Conservation (phyloP, 2,113 vertebrate species). For the Apodemus speciosus region DNA sequence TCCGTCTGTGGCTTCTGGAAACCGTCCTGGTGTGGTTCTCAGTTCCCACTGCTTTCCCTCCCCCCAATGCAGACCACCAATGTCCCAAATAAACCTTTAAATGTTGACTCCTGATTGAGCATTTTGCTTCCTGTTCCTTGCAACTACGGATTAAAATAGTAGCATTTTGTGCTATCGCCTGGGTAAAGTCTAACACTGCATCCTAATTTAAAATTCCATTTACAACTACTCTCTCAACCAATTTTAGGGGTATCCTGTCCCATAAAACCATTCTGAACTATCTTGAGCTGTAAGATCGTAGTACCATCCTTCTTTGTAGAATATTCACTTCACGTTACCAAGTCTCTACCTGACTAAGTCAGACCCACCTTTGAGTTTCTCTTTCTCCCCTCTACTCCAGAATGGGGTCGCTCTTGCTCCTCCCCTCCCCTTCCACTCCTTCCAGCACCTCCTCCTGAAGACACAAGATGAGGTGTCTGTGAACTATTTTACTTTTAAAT, state of each 20-base stretch:
- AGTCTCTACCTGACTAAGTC: not conserved
- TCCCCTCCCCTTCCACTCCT: not conserved
- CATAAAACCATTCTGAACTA: not conserved
- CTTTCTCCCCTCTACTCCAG: not conserved
- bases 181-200: not conserved
- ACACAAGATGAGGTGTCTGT: not conserved
- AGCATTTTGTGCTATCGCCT: not conserved
- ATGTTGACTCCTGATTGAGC: not conserved
- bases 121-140: not conserved
- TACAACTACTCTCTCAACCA: too few relatives aligned
- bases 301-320: not conserved
- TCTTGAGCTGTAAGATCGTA: not conserved
- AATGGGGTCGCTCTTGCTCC: not conserved
- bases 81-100: not conserved
- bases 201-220: not conserved
- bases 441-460: not conserved
- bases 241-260: not conserved
- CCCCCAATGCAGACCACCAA: not conserved
- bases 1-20: not conserved
- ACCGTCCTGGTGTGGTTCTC: not conserved
- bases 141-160: not conserved
- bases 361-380: not conserved
- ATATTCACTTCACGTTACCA: not conserved
- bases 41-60: rapidly evolving
- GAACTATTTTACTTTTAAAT: not conserved